These are phyloP conservation scores for Byasa hedistus DNA, from an alignment of 2,888 invertebrate genomes.

Conservation along the genomic window DNA sequence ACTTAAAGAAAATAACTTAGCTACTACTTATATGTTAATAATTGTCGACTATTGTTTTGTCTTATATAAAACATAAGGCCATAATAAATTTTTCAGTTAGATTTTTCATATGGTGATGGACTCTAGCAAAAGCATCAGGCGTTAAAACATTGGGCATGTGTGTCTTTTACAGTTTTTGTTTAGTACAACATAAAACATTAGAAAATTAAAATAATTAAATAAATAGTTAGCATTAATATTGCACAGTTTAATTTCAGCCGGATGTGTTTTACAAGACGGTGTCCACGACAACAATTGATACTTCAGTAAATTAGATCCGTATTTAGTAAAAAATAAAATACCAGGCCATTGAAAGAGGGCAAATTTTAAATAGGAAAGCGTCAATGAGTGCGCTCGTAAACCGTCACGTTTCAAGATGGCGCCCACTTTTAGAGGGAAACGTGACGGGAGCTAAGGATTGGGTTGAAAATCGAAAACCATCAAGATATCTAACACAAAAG, in stretches of 20 bases:
- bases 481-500: slow-evolving; percentile 8
- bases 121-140: background rate
- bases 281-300: slow-evolving; percentile 55
- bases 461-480: slow-evolving; percentile 30
- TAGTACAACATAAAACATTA: background rate
- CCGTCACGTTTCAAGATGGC: slow-evolving; percentile 74
- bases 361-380: slow-evolving; percentile 66
- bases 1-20: no score
- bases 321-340: slow-evolving; percentile 55
- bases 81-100: no score
- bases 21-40: no score
- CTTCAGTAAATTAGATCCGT: slow-evolving; percentile 63
- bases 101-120: no score
- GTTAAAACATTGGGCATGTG: background rate
- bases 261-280: background rate
- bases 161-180: background rate
- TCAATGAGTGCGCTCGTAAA: slow-evolving; percentile 54
- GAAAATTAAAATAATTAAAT: background rate
- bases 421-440: slow-evolving; percentile 62
- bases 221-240: background rate
- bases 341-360: slow-evolving; percentile 60
- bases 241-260: background rate
- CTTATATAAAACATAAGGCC: no score
- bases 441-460: slow-evolving; percentile 52
- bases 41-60: no score